Evolutionary conservation across 1,140 invertebrate genomes (phyloP).

Genomic region (Caenorhabditis elegans): DNA sequence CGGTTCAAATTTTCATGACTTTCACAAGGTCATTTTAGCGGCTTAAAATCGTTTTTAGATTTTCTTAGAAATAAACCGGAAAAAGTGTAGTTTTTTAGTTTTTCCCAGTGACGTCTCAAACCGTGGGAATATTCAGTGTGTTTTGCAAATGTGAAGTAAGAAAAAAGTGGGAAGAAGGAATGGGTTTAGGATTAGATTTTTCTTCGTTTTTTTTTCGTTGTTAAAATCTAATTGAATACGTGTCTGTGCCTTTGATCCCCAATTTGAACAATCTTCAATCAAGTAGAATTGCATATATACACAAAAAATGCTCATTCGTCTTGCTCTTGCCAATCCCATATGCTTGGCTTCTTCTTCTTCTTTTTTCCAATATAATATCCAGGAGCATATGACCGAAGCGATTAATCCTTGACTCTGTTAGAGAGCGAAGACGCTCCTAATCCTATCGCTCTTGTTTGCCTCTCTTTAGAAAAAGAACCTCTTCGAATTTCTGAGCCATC

Average conservation of each 20-base stretch:
- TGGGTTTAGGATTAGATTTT: too few species aligned
- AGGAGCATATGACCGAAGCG: constrained; percentile 2
- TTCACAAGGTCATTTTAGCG: too few species aligned
- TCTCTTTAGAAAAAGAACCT: background rate
- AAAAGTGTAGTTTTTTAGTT: background rate
- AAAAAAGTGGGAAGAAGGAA: too few species aligned
- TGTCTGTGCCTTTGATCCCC: too few species aligned
- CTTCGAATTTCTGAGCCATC: background rate
- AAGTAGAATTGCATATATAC: background rate
- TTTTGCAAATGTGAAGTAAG: too few species aligned
- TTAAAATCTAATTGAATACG: too few species aligned
- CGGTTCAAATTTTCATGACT: too few species aligned
- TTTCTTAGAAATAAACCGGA: too few species aligned
- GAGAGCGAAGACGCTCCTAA: background rate
- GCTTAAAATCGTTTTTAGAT: too few species aligned
- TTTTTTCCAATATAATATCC: constrained; percentile 14
- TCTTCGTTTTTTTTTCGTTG: too few species aligned
- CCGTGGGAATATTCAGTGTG: background rate
- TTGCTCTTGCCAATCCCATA: constrained; percentile 9
- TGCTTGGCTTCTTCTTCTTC: background rate
- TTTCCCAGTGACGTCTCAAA: background rate
- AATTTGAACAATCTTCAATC: constrained; percentile 13
- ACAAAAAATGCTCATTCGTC: constrained; percentile 6
- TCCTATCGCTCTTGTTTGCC: background rate
- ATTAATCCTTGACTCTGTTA: constrained; percentile 3